Base-by-base conservation (phyloP, 1,140 invertebrate genomes). In the Orchesella cincta region DNA sequence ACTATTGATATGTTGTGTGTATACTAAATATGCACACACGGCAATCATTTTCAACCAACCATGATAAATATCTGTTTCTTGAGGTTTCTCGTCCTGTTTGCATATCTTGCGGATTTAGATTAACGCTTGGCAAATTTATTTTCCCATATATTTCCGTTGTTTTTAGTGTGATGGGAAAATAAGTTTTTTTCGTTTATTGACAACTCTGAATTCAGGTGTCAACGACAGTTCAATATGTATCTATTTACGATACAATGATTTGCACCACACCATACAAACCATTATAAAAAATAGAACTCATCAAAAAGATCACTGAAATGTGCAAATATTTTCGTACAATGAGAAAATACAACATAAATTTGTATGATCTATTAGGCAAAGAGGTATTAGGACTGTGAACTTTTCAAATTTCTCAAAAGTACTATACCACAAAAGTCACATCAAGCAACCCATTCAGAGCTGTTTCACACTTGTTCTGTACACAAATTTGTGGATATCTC, bases 171-270 rank as follows among this genome's bases (percentile, higher is more conserved):
- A 67, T 67, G 62, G 31, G 62, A 67, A 67, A 29, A 31, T 67
- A 29, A 8, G n/a, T 31, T 29, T 67, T 67, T 67, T 67, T 23
- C 29, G 5, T 8, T 31, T 31, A 67, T 31, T 31, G 31, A 67
- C 26, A 67, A 29, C 5, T 67, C 62, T 8, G 23, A 46, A 46
- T n/a, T n/a, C 54, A 57, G 23, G 26, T 33, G 62, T 67, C 62
- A 67, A 67, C 62, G 62, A 67, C 62, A 67, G 62, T 67, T 67
- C 26, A 67, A 33, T 31, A 67, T 12, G 1, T 67, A 31, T 67
- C 2, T 57, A n/a, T 57, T 57, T 57, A 57, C 12, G 31, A 67
- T 33, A 67, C 1, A n/a, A 62, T 16, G 23, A 26, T 62, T 62
- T 62, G 12, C 8, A 16, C 23, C 23, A 26, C 12, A 62, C 26